A percentile compares a stretch with the other conserved stretches of the same genome.
Conservation (phyloP, 1,140 invertebrate species). For the Frieseomelitta varia region DNA sequence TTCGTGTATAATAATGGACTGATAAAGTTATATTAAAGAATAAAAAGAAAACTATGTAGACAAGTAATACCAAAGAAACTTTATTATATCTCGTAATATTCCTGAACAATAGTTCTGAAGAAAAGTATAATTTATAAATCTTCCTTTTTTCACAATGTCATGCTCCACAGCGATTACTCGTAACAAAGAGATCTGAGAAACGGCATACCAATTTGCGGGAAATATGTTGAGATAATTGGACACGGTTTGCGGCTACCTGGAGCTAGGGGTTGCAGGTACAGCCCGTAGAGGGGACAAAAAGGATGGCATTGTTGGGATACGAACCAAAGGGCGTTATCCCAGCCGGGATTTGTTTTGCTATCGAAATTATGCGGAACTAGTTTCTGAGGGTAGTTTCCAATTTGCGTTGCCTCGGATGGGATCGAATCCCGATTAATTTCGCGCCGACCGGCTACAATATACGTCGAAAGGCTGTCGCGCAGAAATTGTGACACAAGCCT, state of each 20-base stretch:
- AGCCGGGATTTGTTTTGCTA: constrained; percentile 71
- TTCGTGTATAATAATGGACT: no score
- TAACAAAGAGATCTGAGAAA: constrained; percentile 10
- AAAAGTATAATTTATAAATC: neutral
- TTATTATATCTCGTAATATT: neutral
- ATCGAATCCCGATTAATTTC: constrained; percentile 77
- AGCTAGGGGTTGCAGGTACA: neutral
- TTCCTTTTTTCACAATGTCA: neutral
- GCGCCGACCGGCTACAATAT: constrained; percentile 45
- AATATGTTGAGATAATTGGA: constrained; percentile 30
- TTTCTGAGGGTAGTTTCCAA: constrained; percentile 76
- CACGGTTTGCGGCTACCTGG: constrained; percentile 14
- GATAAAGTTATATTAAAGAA: neutral
- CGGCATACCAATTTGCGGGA: neutral
- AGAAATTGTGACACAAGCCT: constrained; percentile 67
- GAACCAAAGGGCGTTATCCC: constrained; percentile 25
- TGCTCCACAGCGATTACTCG: no score
- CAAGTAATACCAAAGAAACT: neutral
- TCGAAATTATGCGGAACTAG: constrained; percentile 76
- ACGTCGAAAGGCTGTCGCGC: constrained; percentile 45
- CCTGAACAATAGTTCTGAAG: neutral
- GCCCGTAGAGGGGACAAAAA: neutral
- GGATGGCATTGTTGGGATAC: constrained; percentile 25
- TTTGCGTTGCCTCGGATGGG: constrained; percentile 71
- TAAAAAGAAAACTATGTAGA: neutral